These are phyloP conservation scores for Drosophila atripex DNA, from an alignment of 2,888 invertebrate species.

Conservation along the genomic window DNA sequence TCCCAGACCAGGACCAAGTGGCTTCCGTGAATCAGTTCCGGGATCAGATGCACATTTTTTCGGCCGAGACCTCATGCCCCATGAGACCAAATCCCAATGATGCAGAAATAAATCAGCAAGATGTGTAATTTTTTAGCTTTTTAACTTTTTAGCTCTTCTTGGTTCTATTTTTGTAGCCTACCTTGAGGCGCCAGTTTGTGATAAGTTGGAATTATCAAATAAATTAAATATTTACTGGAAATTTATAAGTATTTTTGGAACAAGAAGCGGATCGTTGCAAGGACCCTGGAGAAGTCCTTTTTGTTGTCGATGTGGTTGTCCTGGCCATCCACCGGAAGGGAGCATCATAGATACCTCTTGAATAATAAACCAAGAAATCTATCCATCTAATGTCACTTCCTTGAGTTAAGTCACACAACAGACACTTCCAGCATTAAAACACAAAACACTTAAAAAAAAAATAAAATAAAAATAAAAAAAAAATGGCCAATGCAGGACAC, in stretches of 20 bases:
- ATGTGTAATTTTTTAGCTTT: background rate
- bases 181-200: background rate
- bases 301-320: too few relatives aligned
- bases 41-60: background rate
- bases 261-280: too few relatives aligned
- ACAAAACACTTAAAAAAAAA: background rate
- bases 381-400: too few relatives aligned
- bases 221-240: slow-evolving; percentile 1
- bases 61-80: background rate
- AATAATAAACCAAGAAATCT: too few relatives aligned
- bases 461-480: background rate
- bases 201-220: background rate
- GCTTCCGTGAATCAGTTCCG: slow-evolving; percentile 44
- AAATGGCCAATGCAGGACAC: too few relatives aligned
- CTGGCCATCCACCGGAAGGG: too few relatives aligned
- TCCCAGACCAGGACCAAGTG: slow-evolving; percentile 34
- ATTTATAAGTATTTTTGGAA: too few relatives aligned
- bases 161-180: background rate
- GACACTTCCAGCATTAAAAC: background rate
- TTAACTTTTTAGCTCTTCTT: background rate
- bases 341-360: too few relatives aligned
- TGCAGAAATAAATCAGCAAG: background rate
- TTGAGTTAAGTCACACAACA: too few relatives aligned
- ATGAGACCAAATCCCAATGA: background rate
- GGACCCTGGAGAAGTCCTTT: too few relatives aligned